A percentile compares a stretch with the other conserved stretches of the same genome.
phyloP scores from a whole-genome alignment of 2,888 invertebrate species.

The Eueremaeus valkanovi region DNA sequence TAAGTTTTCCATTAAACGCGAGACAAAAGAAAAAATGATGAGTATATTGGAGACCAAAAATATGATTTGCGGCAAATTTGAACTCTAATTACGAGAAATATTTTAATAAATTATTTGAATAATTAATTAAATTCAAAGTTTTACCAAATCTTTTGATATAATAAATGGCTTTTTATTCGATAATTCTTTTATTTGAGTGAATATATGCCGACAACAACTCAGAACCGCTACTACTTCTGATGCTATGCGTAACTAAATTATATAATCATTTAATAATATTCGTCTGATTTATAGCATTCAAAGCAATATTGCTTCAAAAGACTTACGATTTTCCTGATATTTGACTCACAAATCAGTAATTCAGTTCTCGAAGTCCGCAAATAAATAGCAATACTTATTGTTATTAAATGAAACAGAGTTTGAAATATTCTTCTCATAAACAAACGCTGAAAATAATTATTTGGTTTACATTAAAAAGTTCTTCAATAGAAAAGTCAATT shows the following conservation, averaged over 20 bases:
- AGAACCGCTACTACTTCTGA: background rate
- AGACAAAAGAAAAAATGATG: conserved; percentile 83
- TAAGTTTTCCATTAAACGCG: conserved; percentile 66
- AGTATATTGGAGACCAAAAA: conserved; percentile 86
- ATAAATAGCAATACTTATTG: conserved; percentile 12
- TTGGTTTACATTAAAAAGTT: no score
- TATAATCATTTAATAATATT: background rate
- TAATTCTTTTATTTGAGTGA: background rate
- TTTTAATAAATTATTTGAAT: background rate
- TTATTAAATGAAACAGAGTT: conserved; percentile 30
- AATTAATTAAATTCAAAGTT: background rate
- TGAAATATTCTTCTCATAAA: conserved; percentile 7
- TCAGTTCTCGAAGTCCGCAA: background rate
- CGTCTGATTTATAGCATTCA: no score
- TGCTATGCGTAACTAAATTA: background rate
- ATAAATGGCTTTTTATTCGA: background rate
- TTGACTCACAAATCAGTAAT: background rate
- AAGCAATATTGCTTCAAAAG: no score
- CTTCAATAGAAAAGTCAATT: no score
- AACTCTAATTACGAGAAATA: background rate
- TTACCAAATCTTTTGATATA: background rate
- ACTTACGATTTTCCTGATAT: conserved; percentile 11
- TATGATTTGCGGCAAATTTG: background rate
- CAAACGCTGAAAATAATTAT: background rate
- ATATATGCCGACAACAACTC: background rate